Evolutionary conservation across 2,888 invertebrate genomes (phyloP).

Genomic region (Thecocarcelia acutangulata): DNA sequence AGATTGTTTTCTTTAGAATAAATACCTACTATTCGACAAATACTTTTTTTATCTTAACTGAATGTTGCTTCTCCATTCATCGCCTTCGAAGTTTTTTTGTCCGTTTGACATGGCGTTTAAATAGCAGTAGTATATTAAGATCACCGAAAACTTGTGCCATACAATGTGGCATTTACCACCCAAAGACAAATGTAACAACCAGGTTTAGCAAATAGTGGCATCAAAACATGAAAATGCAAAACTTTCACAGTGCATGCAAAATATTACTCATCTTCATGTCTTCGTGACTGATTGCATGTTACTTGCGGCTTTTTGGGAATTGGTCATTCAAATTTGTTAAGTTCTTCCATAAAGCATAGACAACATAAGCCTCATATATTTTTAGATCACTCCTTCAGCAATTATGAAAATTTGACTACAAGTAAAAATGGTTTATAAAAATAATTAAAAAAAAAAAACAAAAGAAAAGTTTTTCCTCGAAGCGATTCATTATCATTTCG

Average conservation of each 20-base stretch:
- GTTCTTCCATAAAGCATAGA: constrained; percentile 43
- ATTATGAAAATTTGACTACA: background rate
- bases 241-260: constrained; percentile 31
- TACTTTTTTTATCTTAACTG: too few species aligned
- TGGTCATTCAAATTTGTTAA: constrained; percentile 37
- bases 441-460: background rate
- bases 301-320: constrained; percentile 51
- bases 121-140: too few species aligned
- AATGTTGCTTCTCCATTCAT: too few species aligned
- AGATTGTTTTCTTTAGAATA: too few species aligned
- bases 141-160: too few species aligned
- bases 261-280: constrained; percentile 30
- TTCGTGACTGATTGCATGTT: constrained; percentile 48
- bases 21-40: too few species aligned
- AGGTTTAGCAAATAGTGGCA: background rate
- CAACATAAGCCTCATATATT: constrained; percentile 1
- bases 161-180: background rate
- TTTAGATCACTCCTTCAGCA: background rate
- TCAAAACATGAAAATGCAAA: constrained; percentile 17
- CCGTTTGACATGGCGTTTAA: too few species aligned
- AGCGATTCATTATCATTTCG: constrained; percentile 36
- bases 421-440: background rate
- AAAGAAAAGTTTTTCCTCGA: background rate
- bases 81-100: too few species aligned
- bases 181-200: background rate